phyloP scores from a whole-genome alignment of 35 echinoderm and acorn worm genomes.

The Ophioderma brevispina region DNA sequence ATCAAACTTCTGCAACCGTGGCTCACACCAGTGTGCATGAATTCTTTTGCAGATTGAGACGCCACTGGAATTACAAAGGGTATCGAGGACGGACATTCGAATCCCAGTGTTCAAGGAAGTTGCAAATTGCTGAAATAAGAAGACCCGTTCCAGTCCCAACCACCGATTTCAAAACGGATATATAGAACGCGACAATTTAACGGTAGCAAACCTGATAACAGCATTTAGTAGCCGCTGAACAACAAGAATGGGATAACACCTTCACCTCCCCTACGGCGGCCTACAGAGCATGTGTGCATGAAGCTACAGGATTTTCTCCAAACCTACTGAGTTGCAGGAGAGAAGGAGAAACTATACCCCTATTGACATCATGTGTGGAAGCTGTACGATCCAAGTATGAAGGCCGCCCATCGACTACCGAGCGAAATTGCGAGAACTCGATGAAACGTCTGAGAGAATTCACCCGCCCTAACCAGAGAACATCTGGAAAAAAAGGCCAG shows the following conservation, averaged over 20 bases:
- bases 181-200: slow-evolving; percentile 52
- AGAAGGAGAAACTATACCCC: slow-evolving; percentile 5
- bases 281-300: slow-evolving; percentile 7
- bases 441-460: too few species aligned
- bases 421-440: not conserved
- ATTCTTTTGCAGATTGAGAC: slow-evolving; percentile 16
- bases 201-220: slow-evolving; percentile 39
- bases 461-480: too few species aligned
- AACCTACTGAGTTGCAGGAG: slow-evolving; percentile 18
- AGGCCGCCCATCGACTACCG: not conserved
- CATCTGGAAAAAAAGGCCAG: too few species aligned
- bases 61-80: not conserved
- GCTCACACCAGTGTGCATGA: slow-evolving; percentile 8
- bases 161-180: slow-evolving; percentile 42
- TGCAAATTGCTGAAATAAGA: slow-evolving; percentile 22
- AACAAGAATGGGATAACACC: slow-evolving; percentile 39
- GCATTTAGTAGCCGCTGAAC: slow-evolving; percentile 1
- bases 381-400: too few species aligned
- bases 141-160: slow-evolving; percentile 13
- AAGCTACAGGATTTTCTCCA: slow-evolving; percentile 18
- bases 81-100: slow-evolving; percentile 24
- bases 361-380: not conserved
- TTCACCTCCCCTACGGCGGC: slow-evolving; percentile 14
- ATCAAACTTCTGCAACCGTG: slow-evolving; percentile 14
- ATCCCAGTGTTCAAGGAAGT: slow-evolving; percentile 10